These are phyloP conservation scores for Hemicrepidius hirtus DNA, from an alignment of 2,888 invertebrate genomes.

Conservation along the genomic window DNA sequence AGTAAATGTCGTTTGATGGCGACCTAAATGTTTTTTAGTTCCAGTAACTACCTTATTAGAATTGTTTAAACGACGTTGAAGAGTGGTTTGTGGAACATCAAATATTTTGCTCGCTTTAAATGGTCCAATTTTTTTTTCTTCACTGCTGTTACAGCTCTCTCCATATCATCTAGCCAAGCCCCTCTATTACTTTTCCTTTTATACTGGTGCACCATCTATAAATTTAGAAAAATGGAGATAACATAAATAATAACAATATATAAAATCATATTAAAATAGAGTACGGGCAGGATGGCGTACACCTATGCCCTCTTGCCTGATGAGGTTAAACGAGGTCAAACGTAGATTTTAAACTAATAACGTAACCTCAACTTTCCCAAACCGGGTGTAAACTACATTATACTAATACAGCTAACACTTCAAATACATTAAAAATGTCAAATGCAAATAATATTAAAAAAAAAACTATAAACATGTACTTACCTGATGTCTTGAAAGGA, in stretches of 20 bases:
- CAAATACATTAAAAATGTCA: not conserved
- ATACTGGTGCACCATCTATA: no score
- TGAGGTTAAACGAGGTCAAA: no score
- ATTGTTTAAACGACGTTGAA: not conserved
- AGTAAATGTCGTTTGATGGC: not conserved
- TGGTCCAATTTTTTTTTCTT: slow-evolving; percentile 34
- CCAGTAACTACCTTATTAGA: not conserved
- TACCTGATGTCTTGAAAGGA: no score
- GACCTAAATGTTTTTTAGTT: not conserved
- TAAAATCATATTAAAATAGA: no score
- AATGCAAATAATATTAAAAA: not conserved
- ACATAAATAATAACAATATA: not conserved
- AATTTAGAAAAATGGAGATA: not conserved
- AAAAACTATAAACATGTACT: no score
- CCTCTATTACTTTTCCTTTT: slow-evolving; percentile 10
- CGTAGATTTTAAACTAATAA: not conserved
- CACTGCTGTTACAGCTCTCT: slow-evolving; percentile 35
- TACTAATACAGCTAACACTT: not conserved
- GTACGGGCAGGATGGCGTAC: no score
- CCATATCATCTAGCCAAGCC: slow-evolving; percentile 18
- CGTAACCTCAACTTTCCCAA: not conserved
- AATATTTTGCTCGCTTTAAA: slow-evolving; percentile 35
- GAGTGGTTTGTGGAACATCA: slow-evolving; percentile 38
- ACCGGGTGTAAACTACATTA: no score
- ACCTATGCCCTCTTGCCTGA: no score